Evolutionary conservation across 1,140 invertebrate genomes (phyloP).

Genomic region (Pentalonia nigronervosa): DNA sequence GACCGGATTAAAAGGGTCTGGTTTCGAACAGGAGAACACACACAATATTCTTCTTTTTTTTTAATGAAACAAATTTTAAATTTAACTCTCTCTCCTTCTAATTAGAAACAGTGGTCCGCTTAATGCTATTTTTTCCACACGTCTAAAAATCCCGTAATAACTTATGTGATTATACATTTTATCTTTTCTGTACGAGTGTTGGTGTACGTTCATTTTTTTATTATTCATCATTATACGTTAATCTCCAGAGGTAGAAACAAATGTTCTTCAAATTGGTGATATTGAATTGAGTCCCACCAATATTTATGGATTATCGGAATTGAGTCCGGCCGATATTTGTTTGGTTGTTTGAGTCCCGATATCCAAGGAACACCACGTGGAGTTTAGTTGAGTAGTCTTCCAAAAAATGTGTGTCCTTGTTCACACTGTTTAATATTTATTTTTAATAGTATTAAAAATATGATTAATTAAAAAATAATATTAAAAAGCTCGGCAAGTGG

Average conservation of each 20-base stretch:
- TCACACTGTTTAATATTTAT: too few relatives aligned
- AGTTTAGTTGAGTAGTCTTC: too few relatives aligned
- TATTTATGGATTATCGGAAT: too few relatives aligned
- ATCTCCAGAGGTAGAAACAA: background rate
- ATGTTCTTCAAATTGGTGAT: background rate
- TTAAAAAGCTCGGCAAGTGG: too few relatives aligned
- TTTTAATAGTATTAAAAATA: too few relatives aligned
- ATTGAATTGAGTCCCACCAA: too few relatives aligned
- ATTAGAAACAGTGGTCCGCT: background rate
- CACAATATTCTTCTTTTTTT: background rate
- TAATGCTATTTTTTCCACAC: background rate
- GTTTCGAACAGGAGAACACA: background rate
- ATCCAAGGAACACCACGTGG: too few relatives aligned
- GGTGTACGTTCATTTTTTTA: background rate
- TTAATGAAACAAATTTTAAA: conserved; percentile 40
- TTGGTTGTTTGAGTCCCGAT: too few relatives aligned
- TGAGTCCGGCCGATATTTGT: too few relatives aligned
- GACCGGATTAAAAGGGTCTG: conserved; percentile 45
- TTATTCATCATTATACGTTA: background rate
- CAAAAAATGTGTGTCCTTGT: too few relatives aligned
- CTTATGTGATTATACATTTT: background rate
- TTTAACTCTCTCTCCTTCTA: background rate
- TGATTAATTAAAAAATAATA: too few relatives aligned
- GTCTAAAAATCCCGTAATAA: background rate
- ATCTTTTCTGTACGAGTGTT: background rate